Conservation (phyloP, 2,888 invertebrate species). For the Eristalinus sepulchralis region DNA sequence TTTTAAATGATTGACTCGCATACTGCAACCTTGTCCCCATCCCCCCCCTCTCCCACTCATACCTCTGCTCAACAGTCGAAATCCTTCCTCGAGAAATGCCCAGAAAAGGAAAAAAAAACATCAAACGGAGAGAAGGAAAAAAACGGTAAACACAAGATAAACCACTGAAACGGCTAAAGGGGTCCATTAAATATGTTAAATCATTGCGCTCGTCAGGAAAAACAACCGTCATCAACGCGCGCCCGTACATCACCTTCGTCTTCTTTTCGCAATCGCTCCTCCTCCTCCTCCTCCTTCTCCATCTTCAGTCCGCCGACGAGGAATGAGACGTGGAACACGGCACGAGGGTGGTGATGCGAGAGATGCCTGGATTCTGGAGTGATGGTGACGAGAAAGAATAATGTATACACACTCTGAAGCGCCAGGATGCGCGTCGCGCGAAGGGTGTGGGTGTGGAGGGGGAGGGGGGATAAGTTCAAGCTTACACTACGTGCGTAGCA, state of each 20-base stretch:
- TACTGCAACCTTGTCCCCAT: conserved; percentile 35
- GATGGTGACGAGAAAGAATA: background rate
- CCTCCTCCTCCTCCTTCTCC: background rate
- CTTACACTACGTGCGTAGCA: conserved; percentile 55
- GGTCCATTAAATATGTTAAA: conserved; percentile 67
- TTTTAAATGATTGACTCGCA: conserved; percentile 65
- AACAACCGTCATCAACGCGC: conserved; percentile 60
- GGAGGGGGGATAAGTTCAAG: conserved; percentile 29
- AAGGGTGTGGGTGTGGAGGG: background rate
- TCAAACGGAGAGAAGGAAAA: conserved; percentile 5
- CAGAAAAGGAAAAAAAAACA: background rate
- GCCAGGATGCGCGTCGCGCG: too few species aligned
- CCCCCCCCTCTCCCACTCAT: too few species aligned
- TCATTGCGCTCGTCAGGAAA: conserved; percentile 64
- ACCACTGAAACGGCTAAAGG: conserved; percentile 52
- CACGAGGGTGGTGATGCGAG: background rate
- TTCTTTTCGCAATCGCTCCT: background rate
- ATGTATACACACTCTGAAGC: conserved; percentile 1
- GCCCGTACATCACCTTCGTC: conserved; percentile 45
- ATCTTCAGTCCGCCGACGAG: background rate
- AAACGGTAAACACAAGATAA: conserved; percentile 54
- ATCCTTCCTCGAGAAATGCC: background rate
- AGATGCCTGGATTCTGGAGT: background rate
- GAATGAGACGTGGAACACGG: background rate
- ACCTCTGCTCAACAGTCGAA: background rate